Evolutionary conservation across 1,140 invertebrate genomes (phyloP), one percentile per base, ranked within the genome.

Genomic region (Listronotus oregonensis): DNA sequence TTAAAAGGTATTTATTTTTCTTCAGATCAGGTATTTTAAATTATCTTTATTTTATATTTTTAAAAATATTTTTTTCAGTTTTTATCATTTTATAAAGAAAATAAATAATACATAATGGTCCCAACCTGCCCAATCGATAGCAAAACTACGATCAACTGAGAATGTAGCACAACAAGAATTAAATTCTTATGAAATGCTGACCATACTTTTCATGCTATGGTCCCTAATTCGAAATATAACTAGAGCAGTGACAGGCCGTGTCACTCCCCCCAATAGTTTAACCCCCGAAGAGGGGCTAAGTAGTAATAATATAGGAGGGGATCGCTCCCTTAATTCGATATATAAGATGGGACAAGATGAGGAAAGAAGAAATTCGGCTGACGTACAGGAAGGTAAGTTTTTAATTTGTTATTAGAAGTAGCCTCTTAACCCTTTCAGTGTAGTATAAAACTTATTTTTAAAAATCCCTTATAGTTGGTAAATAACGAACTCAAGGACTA

Each of bases 201-300:
- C 80, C 62, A 58, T 81, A 74, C 70, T 80, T 51, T 77, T 79
- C 67, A 68, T 79, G 69, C 65, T 81, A 75, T 81, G 80, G 80
- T 78, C 79, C 59, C 68, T 81, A 27, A 76, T 79, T 62, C 78
- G 78, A 59, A 75, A 73, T 66, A 60, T 77, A 49, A 74, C 66
- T 66, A 75, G 72, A 52, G 55, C 71, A 47, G 64, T 65, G 37
- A 58, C 63, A 15, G 63, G 52, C 42, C 57, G 63, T 31, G 61
- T 37, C 18, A 51, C 69, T 34, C 52, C 64, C 32, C 55, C 56
- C 34, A 52, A 61, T 17, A 65, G 55, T 57, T 43, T 58, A 31
- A 66, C 64, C 21, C 52, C 63, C 14, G 63, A 65, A 18, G 63
- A 65, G 18, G 62, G 40, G 11, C 12, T 61, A 5, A 64, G 12